phyloP scores from a whole-genome alignment of 2,888 invertebrate genomes.

The Syritta pipiens region DNA sequence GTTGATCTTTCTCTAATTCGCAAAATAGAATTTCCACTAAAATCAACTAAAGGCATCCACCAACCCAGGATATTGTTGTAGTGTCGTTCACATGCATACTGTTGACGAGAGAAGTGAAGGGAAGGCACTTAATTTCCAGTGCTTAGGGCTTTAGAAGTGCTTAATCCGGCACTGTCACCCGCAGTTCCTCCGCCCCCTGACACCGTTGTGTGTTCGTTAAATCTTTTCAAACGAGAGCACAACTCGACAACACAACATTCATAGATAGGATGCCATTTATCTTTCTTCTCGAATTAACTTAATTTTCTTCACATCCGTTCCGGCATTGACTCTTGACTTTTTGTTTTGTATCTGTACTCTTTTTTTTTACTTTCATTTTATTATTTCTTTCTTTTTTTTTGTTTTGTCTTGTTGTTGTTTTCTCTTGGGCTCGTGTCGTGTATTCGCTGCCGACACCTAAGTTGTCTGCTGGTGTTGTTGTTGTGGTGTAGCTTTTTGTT shows the following conservation, averaged over 20 bases:
- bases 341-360: slow-evolving; percentile 52
- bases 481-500: slow-evolving; percentile 36
- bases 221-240: slow-evolving; percentile 50
- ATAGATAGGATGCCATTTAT: slow-evolving; percentile 66
- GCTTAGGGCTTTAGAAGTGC: slow-evolving; percentile 22
- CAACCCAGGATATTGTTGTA: slow-evolving; percentile 40
- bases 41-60: background rate
- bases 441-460: slow-evolving; percentile 45
- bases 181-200: slow-evolving; percentile 6
- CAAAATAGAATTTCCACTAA: too few relatives aligned
- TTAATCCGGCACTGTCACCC: slow-evolving; percentile 55
- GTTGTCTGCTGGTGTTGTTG: slow-evolving; percentile 25
- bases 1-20: too few relatives aligned
- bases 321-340: slow-evolving; percentile 68
- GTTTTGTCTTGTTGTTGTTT: background rate
- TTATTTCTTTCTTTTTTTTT: background rate
- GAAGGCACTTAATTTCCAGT: slow-evolving; percentile 49
- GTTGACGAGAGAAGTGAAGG: background rate
- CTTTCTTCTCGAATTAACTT: slow-evolving; percentile 69
- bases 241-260: slow-evolving; percentile 61
- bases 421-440: slow-evolving; percentile 25
- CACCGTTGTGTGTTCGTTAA: slow-evolving; percentile 15
- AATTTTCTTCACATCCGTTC: slow-evolving; percentile 66
- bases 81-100: slow-evolving; percentile 45
- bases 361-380: slow-evolving; percentile 18